phyloP scores from a whole-genome alignment of 1,140 invertebrate genomes.

The Euwallacea similis region DNA sequence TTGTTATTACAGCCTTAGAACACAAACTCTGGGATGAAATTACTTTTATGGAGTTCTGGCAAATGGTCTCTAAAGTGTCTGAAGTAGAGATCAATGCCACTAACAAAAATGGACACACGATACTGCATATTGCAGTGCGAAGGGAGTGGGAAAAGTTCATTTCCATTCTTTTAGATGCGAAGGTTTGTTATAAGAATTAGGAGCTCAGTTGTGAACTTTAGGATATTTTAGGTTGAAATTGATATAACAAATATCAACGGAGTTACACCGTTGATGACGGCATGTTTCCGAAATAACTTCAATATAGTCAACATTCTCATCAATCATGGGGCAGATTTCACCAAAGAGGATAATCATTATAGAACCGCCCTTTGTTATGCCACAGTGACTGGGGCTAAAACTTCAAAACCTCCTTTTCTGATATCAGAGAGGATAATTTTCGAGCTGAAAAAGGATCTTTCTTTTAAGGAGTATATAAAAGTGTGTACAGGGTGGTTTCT shows the following conservation, averaged over 20 bases:
- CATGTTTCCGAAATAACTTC: constrained; percentile 47
- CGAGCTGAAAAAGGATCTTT: constrained; percentile 36
- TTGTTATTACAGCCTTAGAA: constrained; percentile 50
- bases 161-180: constrained; percentile 42
- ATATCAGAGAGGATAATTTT: constrained; percentile 39
- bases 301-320: constrained; percentile 45
- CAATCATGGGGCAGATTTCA: constrained; percentile 43
- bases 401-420: constrained; percentile 33
- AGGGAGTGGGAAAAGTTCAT: constrained; percentile 50
- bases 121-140: constrained; percentile 50
- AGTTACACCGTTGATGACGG: constrained; percentile 51
- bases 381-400: constrained; percentile 41
- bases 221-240: constrained; percentile 42
- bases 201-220: background rate
- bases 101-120: constrained; percentile 49
- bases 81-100: constrained; percentile 47
- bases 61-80: constrained; percentile 37
- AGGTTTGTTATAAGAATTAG: constrained; percentile 23
- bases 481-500: background rate
- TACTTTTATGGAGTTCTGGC: constrained; percentile 50
- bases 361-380: constrained; percentile 52
- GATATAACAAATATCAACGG: constrained; percentile 47
- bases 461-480: constrained; percentile 26
- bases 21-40: constrained; percentile 50
- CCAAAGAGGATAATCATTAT: constrained; percentile 46